Evolutionary conservation across 1,140 invertebrate species (phyloP), one percentile per base, ranked within the genome.

Genomic region (Heliconius hermathena): DNA sequence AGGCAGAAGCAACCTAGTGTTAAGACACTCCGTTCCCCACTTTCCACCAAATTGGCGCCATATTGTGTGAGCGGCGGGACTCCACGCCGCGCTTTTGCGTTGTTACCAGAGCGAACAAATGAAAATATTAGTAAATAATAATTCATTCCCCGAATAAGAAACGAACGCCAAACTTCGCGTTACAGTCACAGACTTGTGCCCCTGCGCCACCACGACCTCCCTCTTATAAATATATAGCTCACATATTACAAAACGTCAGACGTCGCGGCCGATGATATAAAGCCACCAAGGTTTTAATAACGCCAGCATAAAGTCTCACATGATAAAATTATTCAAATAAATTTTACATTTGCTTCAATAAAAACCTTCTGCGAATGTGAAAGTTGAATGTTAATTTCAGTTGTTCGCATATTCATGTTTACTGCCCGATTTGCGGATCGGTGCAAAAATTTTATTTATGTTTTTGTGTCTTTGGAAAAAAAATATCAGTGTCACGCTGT

Each of bases 381-480:
- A 79, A 81, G 77, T 83, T 81, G 72, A 49, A 76, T 83, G 80
- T 83, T 83, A 81, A 83, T 79, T 83, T 83, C 82, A 77, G 82
- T 81, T 83, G 74, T 79, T 83, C 82, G 82, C 74, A 81, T 83
- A 79, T 83, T 74, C 75, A 80, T 83, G 79, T 79, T 73, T 77
- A 70, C 74, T 74, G 78, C 49, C 49, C 78, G 74, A 70, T 79
- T 79, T 70, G 74, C 41, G 60, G 73, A 46, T 79, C 60, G 60
- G 60, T 66, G 22, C 60, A 29, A 66, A 66, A n/a, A 75, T 57
- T 29, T 74, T 74, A 66, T 66, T 66, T 66, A 66, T 26, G 22
- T 66, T 66, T 66, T 29, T 66, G 60, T 13, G 13, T 29, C 26
- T 66, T 66, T 66, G 60, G 11, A 66, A 66, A 26, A n/a, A 66